Evolutionary conservation across 2,113 vertebrate species (phyloP), one percentile per base, ranked within the genome.

Genomic region (Nasalis larvatus): DNA sequence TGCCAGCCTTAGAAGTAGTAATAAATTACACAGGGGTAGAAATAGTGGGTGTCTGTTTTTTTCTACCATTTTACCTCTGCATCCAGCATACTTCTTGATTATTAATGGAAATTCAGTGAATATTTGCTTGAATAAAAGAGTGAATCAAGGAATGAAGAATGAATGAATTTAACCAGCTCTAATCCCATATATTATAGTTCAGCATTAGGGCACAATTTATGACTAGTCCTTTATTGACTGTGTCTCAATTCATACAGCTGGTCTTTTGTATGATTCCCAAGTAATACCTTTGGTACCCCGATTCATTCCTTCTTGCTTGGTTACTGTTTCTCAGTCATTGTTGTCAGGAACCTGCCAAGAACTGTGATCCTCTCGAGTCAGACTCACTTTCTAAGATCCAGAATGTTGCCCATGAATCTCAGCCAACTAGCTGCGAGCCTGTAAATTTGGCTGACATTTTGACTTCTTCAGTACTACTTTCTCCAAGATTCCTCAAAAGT

Each of bases 121-220:
- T 71, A 86, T 92, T 89, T 86, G 49, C 37, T 95, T 92, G 49
- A 89, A 77, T 86, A 40, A 45, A 94, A 86, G 77, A 89, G 52
- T 82, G n/a, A 92, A 89, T 95, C 35, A 82, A 94, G 84, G 74
- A 80, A n/a, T 11, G 20, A 73, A 21, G 45, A 81, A 37, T 91
- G 80, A 86, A 49, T 93, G 37, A 63, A 69, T 73, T 95, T 78
- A 91, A 58, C 91, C 84, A 91, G 73, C 52, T 80, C 54, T 80
- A 73, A 91, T 91, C 20, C 40, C 18, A 81, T 11, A 66, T 90
- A n/a, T 82, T 86, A 77, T 86, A 86, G 40, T 94, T 90, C n/a
- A 95, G 82, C 49, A 49, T 56, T 81, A 49, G 86, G 32, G 66
- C 21, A 35, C 20, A 63, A 73, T 84, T 86, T 95, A 52, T 73